These are phyloP conservation scores for Ciona savignyi DNA, from an alignment of 23 tunicate species.

Conservation along the genomic window DNA sequence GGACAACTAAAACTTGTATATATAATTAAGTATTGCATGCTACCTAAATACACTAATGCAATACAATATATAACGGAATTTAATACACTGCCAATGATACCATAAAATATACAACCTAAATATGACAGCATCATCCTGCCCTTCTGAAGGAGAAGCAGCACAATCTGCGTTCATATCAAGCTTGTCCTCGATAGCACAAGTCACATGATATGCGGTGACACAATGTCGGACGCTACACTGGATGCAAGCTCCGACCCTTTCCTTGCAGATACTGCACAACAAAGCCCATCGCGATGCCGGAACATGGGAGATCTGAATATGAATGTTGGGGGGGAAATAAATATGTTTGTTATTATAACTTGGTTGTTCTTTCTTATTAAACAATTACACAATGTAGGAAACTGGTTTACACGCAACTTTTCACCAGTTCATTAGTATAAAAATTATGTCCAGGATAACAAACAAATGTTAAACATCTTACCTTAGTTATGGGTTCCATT, in stretches of 20 bases:
- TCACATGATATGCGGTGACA: conserved; percentile 84
- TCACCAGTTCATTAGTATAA: too few species aligned
- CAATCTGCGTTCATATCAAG: conserved; percentile 75
- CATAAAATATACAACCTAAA: too few species aligned
- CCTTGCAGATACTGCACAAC: conserved; percentile 60
- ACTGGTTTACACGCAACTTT: too few species aligned
- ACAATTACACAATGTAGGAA: too few species aligned
- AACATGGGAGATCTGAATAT: conserved; percentile 67
- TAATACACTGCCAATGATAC: too few species aligned
- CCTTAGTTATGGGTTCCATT: conserved; percentile 92
- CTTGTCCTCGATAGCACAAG: conserved; percentile 67
- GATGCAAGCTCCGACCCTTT: conserved; percentile 70
- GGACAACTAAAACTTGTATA: too few species aligned
- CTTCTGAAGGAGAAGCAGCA: conserved; percentile 9
- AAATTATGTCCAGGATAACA: too few species aligned
- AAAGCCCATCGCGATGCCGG: conserved; percentile 86
- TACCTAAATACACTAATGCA: too few species aligned
- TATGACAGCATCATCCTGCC: conserved; percentile 29
- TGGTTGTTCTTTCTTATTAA: too few species aligned
- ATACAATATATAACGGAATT: too few species aligned
- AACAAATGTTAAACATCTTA: neutral
- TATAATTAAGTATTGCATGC: too few species aligned
- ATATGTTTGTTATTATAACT: too few species aligned
- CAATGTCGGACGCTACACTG: conserved; percentile 84
- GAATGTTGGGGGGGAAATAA: neutral